Evolutionary conservation across 2,797 vertebrate species (phyloP).

Genomic region (Micromesistius poutassou): DNA sequence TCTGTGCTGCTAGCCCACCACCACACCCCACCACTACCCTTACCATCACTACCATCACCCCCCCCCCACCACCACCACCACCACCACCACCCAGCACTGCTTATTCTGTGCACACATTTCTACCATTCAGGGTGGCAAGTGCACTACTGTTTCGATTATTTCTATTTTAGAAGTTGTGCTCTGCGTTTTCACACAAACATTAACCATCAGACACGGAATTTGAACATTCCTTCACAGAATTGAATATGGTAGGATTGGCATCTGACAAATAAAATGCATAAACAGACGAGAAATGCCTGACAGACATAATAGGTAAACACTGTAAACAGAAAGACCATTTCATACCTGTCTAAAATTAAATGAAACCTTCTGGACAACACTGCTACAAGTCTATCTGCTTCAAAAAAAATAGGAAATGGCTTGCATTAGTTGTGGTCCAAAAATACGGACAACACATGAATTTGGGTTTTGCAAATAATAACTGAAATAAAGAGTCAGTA

Average conservation of each 20-base stretch:
- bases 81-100: constrained; percentile 7
- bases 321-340: not conserved
- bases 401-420: not conserved
- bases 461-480: not conserved
- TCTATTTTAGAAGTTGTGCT: constrained; percentile 50
- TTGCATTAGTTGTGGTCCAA: not conserved
- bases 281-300: not conserved
- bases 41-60: not conserved
- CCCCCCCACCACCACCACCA: not conserved
- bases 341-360: not conserved
- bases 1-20: constrained; percentile 3
- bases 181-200: constrained; percentile 31
- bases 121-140: constrained; percentile 39
- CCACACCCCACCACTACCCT: not conserved
- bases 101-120: constrained; percentile 51
- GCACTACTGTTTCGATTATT: constrained; percentile 13
- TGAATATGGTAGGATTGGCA: constrained; percentile 34
- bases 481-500: too few relatives aligned
- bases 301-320: not conserved
- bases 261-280: not conserved
- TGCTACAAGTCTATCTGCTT: constrained; percentile 21
- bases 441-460: not conserved
- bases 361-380: not conserved
- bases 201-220: constrained; percentile 23
- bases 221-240: constrained; percentile 30